Evolutionary conservation across 1,140 invertebrate genomes (phyloP), one percentile per base, ranked within the genome.

Genomic region (Ceratosolen solmsi): DNA sequence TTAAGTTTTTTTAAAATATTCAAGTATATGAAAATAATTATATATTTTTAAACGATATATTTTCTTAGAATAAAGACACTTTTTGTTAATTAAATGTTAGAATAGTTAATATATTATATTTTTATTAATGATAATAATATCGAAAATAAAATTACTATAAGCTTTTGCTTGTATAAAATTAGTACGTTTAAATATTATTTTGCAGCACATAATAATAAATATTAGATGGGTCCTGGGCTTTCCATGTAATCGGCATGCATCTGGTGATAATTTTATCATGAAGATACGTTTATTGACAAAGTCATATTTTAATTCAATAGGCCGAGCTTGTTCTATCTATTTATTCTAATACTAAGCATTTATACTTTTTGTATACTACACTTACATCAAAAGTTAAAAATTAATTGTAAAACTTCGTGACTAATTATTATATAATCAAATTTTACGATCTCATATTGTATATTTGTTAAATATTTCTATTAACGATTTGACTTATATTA

Each of bases 211-310:
- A 7, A 36, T 38, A 36, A 68, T 68, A 17, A 68, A 68, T n/a
- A 38, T 68, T 22, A 68, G 38, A 13, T 68, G 17, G 8, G 22
- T n/a, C 2, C 4, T 68, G 33, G 41, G 85, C 82, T 83, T 84
- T 84, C 84, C 86, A 86, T 80, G 84, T 84, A 88, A 87, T 85
- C 85, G 84, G 79, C 89, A 89, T 90, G 89, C 89, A 87, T 87
- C 84, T 86, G 83, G 84, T 87, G 86, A 89, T 89, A 89, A 89
- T 87, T 87, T 87, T 79, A 54, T 72, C 33, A 65, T 74, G 74
- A 74, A 27, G 33, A 27, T 68, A 76, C n/a, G 46, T 25, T 65
- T 65, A 73, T n/a, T 49, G 60, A 70, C 22, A 68, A 13, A 20
- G n/a, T 76, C 22, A 72, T 73, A 54, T 17, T 73, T 41, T 20